phyloP scores from a whole-genome alignment of 2,797 vertebrate genomes.

The Brachyrhaphis roseni region DNA sequence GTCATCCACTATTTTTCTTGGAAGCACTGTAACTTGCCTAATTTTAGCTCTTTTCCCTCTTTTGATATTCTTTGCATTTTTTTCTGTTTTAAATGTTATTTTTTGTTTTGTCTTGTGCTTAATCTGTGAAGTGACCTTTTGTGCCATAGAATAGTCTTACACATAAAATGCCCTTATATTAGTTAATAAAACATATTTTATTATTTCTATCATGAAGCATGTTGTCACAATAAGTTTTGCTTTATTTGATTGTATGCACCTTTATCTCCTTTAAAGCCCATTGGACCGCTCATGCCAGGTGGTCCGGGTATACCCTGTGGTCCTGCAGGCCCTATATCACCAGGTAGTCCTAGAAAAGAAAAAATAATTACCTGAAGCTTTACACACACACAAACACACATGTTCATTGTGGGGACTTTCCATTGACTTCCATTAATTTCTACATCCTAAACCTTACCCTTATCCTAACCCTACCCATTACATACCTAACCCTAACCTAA shows the following conservation, averaged over 20 bases:
- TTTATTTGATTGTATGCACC: constrained; percentile 58
- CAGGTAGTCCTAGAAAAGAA: constrained; percentile 81
- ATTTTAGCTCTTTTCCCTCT: neutral
- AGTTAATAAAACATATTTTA: neutral
- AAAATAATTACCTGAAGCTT: constrained; percentile 5
- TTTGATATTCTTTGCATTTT: neutral
- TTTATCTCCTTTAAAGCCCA: constrained; percentile 81
- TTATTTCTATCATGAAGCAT: neutral
- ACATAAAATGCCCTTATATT: neutral
- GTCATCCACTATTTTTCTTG: neutral
- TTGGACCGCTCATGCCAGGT: constrained; percentile 68
- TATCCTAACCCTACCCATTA: too few species aligned
- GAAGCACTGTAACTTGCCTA: neutral
- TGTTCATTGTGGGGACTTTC: too few species aligned
- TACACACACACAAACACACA: neutral
- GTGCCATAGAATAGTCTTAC: neutral
- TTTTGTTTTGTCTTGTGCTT: neutral
- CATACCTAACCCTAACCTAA: too few species aligned
- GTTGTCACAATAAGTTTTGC: neutral
- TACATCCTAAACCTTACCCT: too few species aligned
- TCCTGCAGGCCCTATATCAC: constrained; percentile 85
- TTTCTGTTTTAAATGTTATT: neutral
- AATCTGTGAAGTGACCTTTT: neutral
- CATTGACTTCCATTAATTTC: too few species aligned
- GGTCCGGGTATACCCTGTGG: constrained; percentile 81